Conservation (phyloP, 2,888 invertebrate species). For the Cosmia trapezina region DNA sequence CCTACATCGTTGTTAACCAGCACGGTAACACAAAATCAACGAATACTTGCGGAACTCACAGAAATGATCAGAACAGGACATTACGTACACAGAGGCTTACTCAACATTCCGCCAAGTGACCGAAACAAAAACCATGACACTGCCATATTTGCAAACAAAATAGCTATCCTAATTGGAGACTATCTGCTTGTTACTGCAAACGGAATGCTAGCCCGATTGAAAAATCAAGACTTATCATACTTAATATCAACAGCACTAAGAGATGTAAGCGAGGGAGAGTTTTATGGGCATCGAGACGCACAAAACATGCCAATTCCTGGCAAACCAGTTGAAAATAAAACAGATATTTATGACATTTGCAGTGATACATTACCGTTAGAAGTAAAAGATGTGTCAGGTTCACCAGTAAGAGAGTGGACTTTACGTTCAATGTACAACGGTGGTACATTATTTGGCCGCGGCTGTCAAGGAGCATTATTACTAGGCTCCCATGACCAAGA, state of each 20-base stretch:
- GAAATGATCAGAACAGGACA: constrained; percentile 97
- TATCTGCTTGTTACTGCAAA: constrained; percentile 96
- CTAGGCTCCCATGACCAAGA: constrained; percentile 92
- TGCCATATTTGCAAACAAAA: constrained; percentile 96
- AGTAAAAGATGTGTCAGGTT: constrained; percentile 84
- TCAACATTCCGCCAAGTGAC: constrained; percentile 86
- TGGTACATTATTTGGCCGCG: constrained; percentile 92
- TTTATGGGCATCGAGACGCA: constrained; percentile 93
- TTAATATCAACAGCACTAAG: constrained; percentile 95
- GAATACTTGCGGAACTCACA: constrained; percentile 92
- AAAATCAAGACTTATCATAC: constrained; percentile 93
- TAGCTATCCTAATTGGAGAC: constrained; percentile 96
- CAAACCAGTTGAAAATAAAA: constrained; percentile 81
- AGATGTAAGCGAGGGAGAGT: constrained; percentile 96
- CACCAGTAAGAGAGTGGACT: constrained; percentile 93
- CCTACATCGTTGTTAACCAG: constrained; percentile 90
- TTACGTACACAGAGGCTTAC: constrained; percentile 93
- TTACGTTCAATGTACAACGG: constrained; percentile 93
- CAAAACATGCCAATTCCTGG: constrained; percentile 94
- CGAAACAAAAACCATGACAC: constrained; percentile 91
- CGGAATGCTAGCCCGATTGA: constrained; percentile 93
- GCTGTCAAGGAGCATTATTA: constrained; percentile 95
- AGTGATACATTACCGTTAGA: constrained; percentile 83
- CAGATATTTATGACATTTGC: constrained; percentile 76
- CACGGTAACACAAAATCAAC: constrained; percentile 89